Evolutionary conservation across 2,797 vertebrate genomes (phyloP), one percentile per base, ranked within the genome.

Genomic region (Smutsia temminckii): DNA sequence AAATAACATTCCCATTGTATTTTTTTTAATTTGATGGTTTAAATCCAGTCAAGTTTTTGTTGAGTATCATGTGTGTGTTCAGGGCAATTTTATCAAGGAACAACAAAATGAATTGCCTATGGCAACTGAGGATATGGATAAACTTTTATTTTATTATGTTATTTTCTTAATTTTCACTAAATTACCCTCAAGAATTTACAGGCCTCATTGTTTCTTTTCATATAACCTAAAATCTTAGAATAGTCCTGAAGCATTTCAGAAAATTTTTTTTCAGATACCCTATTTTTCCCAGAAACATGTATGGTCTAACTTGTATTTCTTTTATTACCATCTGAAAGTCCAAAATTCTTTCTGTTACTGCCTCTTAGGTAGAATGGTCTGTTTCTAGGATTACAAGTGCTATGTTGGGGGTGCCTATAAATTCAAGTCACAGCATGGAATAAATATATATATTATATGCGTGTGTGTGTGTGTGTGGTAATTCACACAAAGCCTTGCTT

Each of bases 111-210:
- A 63, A 85, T 75, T 85, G 72, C 40, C 51, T 49, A 0, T 79
- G 55, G 42, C 25, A 46, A 88, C 40, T 64, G 46, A 95, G 18
- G 86, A 46, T 85, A 66, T 32, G 85, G 14, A 85, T 66, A 85
- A 69, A 57, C 85, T 85, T 86, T 78, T 77, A 75, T 61, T 88
- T 81, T n/a, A n/a, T 3, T 93, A 46, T 61, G 25, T 61, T 74
- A 46, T 37, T 20, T 51, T 27, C 51, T 80, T 63, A 59, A 89
- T 93, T 85, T 85, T 89, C 57, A 78, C n/a, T 92, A 85, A 49
- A 34, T 81, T 83, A 57, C 12, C 21, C 46, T 69, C n/a, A 92
- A 37, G 20, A 81, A 23, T 89, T 59, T 89, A 8, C 23, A 85
- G 37, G 6, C 37, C 94, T 69, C 5, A 6, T 89, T 72, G 20